Conservation (phyloP, 2,797 vertebrate genomes). For the Balearica regulorum region DNA sequence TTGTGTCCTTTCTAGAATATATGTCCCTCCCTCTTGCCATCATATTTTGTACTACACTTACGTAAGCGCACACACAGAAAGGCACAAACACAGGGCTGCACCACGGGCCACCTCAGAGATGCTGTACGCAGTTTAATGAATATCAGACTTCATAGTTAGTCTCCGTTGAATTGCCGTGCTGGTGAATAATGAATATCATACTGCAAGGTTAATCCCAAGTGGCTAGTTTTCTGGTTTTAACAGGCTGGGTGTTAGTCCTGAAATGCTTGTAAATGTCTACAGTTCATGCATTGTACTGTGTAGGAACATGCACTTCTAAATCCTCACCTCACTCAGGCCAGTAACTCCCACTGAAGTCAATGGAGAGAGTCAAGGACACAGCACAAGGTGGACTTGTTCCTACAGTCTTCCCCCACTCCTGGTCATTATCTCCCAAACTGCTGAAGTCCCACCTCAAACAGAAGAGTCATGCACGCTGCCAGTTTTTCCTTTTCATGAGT, state of each 20-base stretch:
- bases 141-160: conserved; percentile 36
- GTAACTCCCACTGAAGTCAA: not conserved
- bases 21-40: not conserved
- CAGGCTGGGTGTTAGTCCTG: conserved; percentile 25
- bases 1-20: conserved; percentile 45
- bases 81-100: not conserved
- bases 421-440: not conserved
- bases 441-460: not conserved
- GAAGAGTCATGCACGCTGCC: not conserved
- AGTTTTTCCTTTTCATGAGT: not conserved
- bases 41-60: not conserved
- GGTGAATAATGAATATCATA: conserved; percentile 46
- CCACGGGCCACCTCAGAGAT: not conserved
- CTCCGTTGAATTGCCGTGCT: not conserved
- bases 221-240: conserved; percentile 45
- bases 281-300: not conserved
- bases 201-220: conserved; percentile 24
- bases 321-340: not conserved
- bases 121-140: conserved; percentile 27
- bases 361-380: not conserved
- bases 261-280: conserved; percentile 25
- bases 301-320: not conserved
- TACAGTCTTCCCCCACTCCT: not conserved
- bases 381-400: not conserved
- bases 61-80: not conserved